Evolutionary conservation across 2,113 vertebrate species (phyloP).

Genomic region (Platycercus adscitus): DNA sequence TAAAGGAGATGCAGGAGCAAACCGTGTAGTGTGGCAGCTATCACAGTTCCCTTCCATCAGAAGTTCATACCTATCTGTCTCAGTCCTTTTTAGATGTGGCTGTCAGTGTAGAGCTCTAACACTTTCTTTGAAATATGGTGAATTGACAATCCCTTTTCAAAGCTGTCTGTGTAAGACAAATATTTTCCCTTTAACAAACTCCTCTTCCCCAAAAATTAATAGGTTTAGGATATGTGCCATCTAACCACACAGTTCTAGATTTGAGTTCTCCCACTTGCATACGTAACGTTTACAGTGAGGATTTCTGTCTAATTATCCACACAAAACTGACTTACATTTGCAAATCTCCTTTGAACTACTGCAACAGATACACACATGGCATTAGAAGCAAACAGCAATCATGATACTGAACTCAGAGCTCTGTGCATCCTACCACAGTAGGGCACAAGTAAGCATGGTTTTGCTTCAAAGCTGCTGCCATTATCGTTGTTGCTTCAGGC

Average conservation of each 20-base stretch:
- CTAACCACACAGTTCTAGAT: not conserved
- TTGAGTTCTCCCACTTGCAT: not conserved
- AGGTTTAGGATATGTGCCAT: not conserved
- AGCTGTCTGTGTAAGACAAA: not conserved
- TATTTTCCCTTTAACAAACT: not conserved
- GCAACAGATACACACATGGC: not conserved
- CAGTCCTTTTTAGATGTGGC: not conserved
- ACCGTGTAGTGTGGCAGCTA: not conserved
- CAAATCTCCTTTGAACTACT: not conserved
- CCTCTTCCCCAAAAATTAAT: not conserved
- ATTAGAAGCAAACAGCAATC: not conserved
- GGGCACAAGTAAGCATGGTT: not conserved
- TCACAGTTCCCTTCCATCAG: not conserved
- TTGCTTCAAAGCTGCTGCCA: not conserved
- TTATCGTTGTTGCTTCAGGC: not conserved
- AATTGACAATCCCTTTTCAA: not conserved
- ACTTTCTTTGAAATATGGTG: not conserved
- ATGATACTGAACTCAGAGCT: not conserved
- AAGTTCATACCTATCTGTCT: not conserved
- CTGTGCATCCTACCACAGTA: not conserved
- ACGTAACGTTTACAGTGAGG: not conserved
- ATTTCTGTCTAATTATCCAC: not conserved
- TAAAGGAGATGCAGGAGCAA: not conserved
- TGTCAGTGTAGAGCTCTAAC: not conserved
- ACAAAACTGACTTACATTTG: not conserved